These are phyloP conservation scores for Petroica traversi DNA, from an alignment of 2,113 vertebrate genomes.

Conservation along the genomic window DNA sequence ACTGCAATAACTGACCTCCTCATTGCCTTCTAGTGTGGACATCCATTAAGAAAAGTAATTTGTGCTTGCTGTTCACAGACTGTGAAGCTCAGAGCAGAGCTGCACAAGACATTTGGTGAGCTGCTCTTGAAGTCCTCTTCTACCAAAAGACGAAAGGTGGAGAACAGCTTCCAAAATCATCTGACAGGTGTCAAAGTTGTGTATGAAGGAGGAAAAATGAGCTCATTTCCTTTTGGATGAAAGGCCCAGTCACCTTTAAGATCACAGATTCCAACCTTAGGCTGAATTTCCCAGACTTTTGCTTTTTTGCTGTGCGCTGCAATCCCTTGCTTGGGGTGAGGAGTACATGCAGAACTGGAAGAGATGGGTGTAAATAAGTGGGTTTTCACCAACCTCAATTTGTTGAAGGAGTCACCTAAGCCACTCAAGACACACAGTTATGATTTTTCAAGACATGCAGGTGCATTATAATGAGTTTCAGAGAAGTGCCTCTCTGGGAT, in stretches of 20 bases:
- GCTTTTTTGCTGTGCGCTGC: neutral
- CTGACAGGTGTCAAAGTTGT: neutral
- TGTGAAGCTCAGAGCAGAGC: neutral
- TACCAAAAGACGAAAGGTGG: neutral
- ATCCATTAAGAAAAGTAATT: neutral
- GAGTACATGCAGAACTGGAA: neutral
- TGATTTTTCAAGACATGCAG: neutral
- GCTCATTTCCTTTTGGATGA: neutral
- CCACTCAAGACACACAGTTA: neutral
- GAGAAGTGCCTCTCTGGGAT: fast-evolving
- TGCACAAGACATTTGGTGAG: neutral
- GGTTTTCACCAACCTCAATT: neutral
- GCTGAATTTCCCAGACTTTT: neutral
- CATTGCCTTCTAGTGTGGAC: neutral
- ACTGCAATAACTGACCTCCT: neutral
- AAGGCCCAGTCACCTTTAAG: neutral
- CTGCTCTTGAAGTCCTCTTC: neutral
- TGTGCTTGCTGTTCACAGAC: neutral
- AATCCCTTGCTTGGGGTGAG: neutral
- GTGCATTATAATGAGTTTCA: neutral
- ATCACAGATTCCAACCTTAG: neutral
- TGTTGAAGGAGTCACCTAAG: neutral
- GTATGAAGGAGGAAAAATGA: neutral
- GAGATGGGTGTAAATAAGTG: neutral
- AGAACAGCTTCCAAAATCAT: neutral